Base-by-base conservation (phyloP, 1,140 invertebrate genomes). In the Dinoponera quadriceps region DNA sequence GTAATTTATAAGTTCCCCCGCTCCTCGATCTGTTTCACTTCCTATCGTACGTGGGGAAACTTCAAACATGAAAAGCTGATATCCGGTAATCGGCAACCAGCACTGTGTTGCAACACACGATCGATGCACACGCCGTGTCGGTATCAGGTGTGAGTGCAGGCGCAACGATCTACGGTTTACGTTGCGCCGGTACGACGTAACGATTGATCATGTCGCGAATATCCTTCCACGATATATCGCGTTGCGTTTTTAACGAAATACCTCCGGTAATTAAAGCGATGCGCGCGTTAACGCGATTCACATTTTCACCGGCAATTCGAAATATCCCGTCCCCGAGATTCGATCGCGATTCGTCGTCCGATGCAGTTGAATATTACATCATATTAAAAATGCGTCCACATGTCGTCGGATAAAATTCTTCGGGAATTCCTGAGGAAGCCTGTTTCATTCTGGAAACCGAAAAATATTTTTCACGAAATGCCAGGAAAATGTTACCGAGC, bases 191-290 rank as follows among this genome's bases (percentile, higher is more conserved):
- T 14, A 38, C 57, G 33, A 57, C 38, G 63, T 69, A 78, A 78
- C 51, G 29, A 78, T 68, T 44, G 49, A 78, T 78, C 33, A 22
- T 69, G 63, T 69, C 22, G 22, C 33, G 18, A 57, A 78, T 69
- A 78, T 78, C 25, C 33, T 69, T 69, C 18, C 75, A 22, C 62
- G 18, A n/a, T 44, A 7, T 55, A 69, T 78, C 51, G 63, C 33
- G 22, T 44, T 78, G 57, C 22, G 16, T 68, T 78, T 68, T 78
- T 77, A 66, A 55, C 18, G 22, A 69, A 44, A 22, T 0, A 13
- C 16, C 29, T 66, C 66, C 25, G 48, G 18, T 1, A 51, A 29
- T 66, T 16, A 5, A 27, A 55, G 9, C 7, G 54, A 57, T 18
- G 18, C 14, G 20, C 11, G 54, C 49, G 27, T 51, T n/a, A 2